Base-by-base conservation (phyloP, 2,797 vertebrate species). In the Phoebastria nigripes region DNA sequence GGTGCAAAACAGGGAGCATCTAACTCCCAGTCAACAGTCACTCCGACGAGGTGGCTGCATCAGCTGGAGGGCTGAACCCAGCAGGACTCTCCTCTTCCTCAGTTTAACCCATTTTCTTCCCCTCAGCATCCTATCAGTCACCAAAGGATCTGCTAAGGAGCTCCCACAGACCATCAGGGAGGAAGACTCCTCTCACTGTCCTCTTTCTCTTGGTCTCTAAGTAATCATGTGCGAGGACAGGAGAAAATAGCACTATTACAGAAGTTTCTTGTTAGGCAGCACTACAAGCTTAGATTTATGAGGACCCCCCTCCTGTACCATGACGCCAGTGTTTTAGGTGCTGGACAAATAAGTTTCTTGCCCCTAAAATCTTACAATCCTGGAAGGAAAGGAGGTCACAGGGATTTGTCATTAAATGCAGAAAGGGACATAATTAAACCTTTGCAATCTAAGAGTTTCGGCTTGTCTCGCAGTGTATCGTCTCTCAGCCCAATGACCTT, bases 41-140 rank as follows among this genome's bases (percentile, higher is more conserved):
- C 3, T 35, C 51, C 6, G 13, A 44, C 1, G 4, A 66, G 44
- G 51, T 35, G 0, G 0, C 51, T 72, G 22, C 52, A 47, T 46
- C 72, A 47, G n/a, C 54, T 22, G 39, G 19, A 56, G 19, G 44
- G 44, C 31, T 58, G 55, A 82, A 31, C 59, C 33, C 85, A 86
- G 55, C 69, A 63, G 37, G 51, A 62, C 39, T 72, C 70, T 47
- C 19, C 7, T 71, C 5, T 92, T 59, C 29, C 35, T 25, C 47
- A 46, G 5, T 87, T 91, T 37, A 70, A 39, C 42, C 66, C 67
- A 47, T 82, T 94, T 92, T 85, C 42, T 73, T 73, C 26, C 54
- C 24, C n/a, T 79, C 73, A 56, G 44, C 31, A 39, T 82, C 78
- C 33, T 78, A 37, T 49, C 41, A 47, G 52, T 29, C 37, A 39